Percentiles rank a stretch among this genome's conserved stretches.
Evolutionary conservation across 2,888 invertebrate species (phyloP).

Genomic region (Polydrusus tereticollis): DNA sequence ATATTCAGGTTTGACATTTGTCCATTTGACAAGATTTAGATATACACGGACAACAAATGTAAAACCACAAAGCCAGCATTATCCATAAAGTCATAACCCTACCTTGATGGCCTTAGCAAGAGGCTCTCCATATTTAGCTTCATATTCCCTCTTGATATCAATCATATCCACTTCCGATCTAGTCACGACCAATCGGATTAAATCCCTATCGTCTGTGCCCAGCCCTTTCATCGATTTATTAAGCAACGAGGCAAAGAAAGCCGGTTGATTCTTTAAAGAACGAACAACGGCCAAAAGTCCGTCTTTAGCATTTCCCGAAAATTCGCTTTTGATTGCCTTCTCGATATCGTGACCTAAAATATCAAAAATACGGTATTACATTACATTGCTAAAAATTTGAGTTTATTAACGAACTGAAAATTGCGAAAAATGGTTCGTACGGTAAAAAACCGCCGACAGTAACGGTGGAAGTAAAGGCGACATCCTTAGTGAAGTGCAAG

Average conservation of each 20-base stretch:
- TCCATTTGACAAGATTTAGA: too few species aligned
- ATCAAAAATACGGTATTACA: constrained; percentile 58
- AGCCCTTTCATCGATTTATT: constrained; percentile 91
- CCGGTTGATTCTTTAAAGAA: constrained; percentile 82
- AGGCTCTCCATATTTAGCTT: constrained; percentile 79
- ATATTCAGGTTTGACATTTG: too few species aligned
- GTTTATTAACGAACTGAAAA: too few species aligned
- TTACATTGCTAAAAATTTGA: too few species aligned
- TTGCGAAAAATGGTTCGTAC: too few species aligned
- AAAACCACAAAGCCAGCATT: too few species aligned
- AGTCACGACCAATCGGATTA: constrained; percentile 88
- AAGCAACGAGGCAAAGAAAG: constrained; percentile 88
- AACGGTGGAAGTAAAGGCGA: too few species aligned
- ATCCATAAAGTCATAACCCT: too few species aligned
- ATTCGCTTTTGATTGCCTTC: constrained; percentile 84
- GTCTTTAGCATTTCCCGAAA: constrained; percentile 85
- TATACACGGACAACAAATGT: too few species aligned
- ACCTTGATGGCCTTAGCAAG: constrained; percentile 87
- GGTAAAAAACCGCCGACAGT: too few species aligned
- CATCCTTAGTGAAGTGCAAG: too few species aligned
- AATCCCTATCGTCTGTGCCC: constrained; percentile 88
- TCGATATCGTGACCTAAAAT: constrained; percentile 77
- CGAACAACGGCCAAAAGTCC: constrained; percentile 86
- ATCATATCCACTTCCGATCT: constrained; percentile 88
- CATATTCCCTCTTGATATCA: constrained; percentile 86